phyloP scores from a whole-genome alignment of 2,888 invertebrate genomes.

The Hypolimnas misippus region DNA sequence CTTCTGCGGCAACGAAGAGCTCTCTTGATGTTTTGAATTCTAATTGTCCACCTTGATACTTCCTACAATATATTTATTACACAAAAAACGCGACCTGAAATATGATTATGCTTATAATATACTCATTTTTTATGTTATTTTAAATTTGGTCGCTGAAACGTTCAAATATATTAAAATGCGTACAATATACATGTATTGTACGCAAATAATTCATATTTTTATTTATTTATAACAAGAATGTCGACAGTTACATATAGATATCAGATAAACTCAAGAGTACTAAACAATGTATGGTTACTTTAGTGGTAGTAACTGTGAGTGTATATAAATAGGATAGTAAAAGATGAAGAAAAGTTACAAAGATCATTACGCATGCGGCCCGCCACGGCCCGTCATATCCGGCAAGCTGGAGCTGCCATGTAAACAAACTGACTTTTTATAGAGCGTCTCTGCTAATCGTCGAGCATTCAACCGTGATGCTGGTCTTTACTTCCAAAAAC shows the following conservation, averaged over 20 bases:
- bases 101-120: background rate
- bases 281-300: conserved; percentile 24
- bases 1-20: conserved; percentile 60
- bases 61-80: background rate
- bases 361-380: conserved; percentile 63
- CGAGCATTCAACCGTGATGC: conserved; percentile 51
- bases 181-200: too few relatives aligned
- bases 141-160: background rate
- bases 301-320: conserved; percentile 14
- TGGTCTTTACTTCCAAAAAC: conserved; percentile 37
- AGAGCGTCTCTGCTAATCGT: conserved; percentile 69
- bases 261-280: conserved; percentile 15
- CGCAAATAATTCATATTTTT: too few relatives aligned
- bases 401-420: conserved; percentile 54
- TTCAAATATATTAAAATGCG: background rate
- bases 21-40: conserved; percentile 61
- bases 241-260: too few relatives aligned
- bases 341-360: conserved; percentile 52
- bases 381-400: conserved; percentile 63
- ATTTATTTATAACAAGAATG: background rate
- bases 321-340: conserved; percentile 38
- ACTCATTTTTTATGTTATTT: background rate
- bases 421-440: conserved; percentile 80
- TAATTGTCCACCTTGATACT: conserved; percentile 59
- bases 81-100: background rate